phyloP scores from a whole-genome alignment of 2,888 invertebrate genomes.

The Agriotes lineatus region DNA sequence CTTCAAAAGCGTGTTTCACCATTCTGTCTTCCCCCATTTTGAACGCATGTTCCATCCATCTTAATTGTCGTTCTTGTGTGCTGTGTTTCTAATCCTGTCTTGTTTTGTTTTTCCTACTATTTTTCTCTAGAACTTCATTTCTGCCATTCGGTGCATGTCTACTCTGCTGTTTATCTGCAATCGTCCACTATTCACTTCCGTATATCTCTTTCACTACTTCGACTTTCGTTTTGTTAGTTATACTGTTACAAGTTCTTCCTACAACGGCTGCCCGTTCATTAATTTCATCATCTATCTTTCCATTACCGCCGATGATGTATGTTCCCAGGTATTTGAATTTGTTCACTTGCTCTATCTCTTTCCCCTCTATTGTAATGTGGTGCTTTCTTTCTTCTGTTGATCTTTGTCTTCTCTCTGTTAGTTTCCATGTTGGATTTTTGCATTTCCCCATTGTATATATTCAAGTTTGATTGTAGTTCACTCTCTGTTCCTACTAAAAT shows the following conservation, averaged over 20 bases:
- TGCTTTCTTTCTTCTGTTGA: neutral
- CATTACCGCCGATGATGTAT: neutral
- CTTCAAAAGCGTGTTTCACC: neutral
- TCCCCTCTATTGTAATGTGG: neutral
- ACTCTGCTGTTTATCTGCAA: neutral
- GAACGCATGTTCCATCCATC: neutral
- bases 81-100: too few relatives aligned
- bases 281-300: neutral
- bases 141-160: too few relatives aligned
- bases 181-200: neutral
- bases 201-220: neutral
- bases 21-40: neutral
- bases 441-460: neutral
- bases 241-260: neutral
- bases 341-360: too few relatives aligned
- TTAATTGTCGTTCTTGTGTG: neutral
- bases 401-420: neutral
- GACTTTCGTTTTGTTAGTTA: neutral
- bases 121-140: neutral
- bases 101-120: neutral
- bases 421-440: neutral
- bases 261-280: neutral
- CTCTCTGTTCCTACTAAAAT: neutral
- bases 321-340: conserved; percentile 1
- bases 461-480: neutral